Conservation (phyloP, 2,113 vertebrate species). For the Corvus cornix region DNA sequence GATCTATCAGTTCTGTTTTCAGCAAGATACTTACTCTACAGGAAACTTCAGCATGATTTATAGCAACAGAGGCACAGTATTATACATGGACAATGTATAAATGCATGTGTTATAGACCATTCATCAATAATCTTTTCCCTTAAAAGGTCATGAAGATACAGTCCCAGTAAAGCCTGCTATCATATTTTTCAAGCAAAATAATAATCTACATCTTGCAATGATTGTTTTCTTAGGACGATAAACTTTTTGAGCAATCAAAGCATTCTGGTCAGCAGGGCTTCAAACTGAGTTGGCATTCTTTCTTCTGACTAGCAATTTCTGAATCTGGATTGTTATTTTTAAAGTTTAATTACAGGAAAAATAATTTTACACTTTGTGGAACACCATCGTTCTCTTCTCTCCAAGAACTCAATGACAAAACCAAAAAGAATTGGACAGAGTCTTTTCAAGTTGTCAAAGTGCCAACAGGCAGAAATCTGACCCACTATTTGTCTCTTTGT, state of each 20-base stretch:
- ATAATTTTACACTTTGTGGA: background rate
- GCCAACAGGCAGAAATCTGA: background rate
- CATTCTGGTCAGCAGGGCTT: background rate
- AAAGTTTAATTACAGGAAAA: conserved; percentile 6
- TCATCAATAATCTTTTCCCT: background rate
- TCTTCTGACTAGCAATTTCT: background rate
- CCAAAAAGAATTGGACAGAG: background rate
- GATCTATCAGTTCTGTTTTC: conserved; percentile 1
- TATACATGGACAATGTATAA: background rate
- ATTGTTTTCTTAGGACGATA: background rate
- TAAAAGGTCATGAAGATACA: background rate
- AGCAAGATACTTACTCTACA: background rate
- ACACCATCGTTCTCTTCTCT: background rate
- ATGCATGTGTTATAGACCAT: background rate
- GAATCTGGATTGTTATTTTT: background rate
- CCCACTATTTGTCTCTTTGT: background rate
- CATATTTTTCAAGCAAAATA: background rate
- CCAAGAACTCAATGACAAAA: background rate
- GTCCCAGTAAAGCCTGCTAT: background rate
- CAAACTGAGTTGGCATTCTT: background rate
- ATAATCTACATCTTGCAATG: background rate
- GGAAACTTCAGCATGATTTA: conserved; percentile 48
- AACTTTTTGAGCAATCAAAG: background rate
- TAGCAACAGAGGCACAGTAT: background rate
- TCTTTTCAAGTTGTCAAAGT: background rate